These are phyloP conservation scores for Campoletis raptor DNA, from an alignment of 2,888 invertebrate genomes.

Conservation along the genomic window DNA sequence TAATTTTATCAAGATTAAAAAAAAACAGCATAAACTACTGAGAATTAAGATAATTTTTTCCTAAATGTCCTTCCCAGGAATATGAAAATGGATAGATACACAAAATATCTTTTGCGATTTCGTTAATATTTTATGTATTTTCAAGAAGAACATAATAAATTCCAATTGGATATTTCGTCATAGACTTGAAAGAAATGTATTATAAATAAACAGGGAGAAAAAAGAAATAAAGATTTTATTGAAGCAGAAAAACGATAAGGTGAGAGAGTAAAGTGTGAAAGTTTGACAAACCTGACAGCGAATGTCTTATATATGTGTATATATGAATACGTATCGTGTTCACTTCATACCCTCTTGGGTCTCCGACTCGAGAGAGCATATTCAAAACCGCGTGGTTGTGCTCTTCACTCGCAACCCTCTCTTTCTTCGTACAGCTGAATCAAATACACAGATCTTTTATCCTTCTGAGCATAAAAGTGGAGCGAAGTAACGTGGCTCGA, in stretches of 20 bases:
- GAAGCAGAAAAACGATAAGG: neutral
- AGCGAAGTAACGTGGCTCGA: constrained; percentile 37
- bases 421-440: constrained; percentile 3
- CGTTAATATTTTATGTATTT: neutral
- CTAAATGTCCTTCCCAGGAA: too few species aligned
- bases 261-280: neutral
- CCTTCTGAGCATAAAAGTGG: constrained; percentile 26
- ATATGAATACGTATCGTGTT: constrained; percentile 27
- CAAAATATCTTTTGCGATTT: neutral
- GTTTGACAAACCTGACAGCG: neutral
- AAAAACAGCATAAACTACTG: neutral
- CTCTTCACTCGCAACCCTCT: constrained; percentile 38
- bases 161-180: neutral
- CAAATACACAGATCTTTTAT: constrained; percentile 47
- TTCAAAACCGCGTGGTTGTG: constrained; percentile 21
- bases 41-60: neutral
- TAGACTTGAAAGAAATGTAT: neutral
- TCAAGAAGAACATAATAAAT: neutral
- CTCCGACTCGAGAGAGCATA: constrained; percentile 21
- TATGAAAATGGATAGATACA: too few species aligned
- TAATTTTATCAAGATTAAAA: too few species aligned
- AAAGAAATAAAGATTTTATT: neutral
- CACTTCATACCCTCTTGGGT: constrained; percentile 45
- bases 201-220: neutral
- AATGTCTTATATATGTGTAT: constrained; percentile 10